Evolutionary conservation across 1,140 invertebrate genomes (phyloP).

Genomic region (Leguminivora glycinivorella): DNA sequence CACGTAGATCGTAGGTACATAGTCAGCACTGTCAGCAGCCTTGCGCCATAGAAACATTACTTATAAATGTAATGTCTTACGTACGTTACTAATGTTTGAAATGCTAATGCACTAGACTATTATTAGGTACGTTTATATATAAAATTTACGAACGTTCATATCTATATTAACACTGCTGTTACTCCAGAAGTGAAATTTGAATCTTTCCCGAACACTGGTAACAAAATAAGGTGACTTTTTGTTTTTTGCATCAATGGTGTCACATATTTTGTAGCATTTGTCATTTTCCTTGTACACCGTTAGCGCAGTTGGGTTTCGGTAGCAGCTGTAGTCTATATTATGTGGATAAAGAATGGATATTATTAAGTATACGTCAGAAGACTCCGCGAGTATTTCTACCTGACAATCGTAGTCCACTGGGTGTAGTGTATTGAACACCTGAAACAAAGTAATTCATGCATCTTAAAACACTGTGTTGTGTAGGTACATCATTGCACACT

Average conservation of each 20-base stretch:
- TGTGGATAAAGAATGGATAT: slow-evolving; percentile 57
- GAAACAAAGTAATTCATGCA: too few relatives aligned
- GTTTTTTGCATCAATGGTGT: slow-evolving; percentile 38
- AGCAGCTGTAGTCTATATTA: slow-evolving; percentile 46
- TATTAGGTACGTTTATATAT: too few relatives aligned
- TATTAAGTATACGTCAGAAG: slow-evolving; percentile 36
- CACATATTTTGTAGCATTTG: slow-evolving; percentile 54
- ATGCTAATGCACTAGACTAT: too few relatives aligned
- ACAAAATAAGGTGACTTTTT: slow-evolving; percentile 46
- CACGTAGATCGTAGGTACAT: too few relatives aligned
- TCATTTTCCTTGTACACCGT: slow-evolving; percentile 40
- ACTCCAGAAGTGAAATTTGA: slow-evolving; percentile 58
- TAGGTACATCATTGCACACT: too few relatives aligned
- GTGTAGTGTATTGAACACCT: slow-evolving; percentile 57
- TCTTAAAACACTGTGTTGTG: too few relatives aligned
- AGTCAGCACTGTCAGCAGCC: too few relatives aligned
- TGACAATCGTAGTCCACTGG: slow-evolving; percentile 58
- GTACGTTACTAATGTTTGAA: too few relatives aligned
- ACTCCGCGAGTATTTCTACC: slow-evolving; percentile 51
- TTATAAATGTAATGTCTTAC: too few relatives aligned
- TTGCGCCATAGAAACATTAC: too few relatives aligned
- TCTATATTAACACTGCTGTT: slow-evolving; percentile 67
- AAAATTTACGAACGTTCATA: slow-evolving; percentile 52
- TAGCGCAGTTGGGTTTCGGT: slow-evolving; percentile 50
- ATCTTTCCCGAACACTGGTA: slow-evolving; percentile 43